Evolutionary conservation across 2,888 invertebrate genomes (phyloP).

Genomic region (Hipparchia semele): DNA sequence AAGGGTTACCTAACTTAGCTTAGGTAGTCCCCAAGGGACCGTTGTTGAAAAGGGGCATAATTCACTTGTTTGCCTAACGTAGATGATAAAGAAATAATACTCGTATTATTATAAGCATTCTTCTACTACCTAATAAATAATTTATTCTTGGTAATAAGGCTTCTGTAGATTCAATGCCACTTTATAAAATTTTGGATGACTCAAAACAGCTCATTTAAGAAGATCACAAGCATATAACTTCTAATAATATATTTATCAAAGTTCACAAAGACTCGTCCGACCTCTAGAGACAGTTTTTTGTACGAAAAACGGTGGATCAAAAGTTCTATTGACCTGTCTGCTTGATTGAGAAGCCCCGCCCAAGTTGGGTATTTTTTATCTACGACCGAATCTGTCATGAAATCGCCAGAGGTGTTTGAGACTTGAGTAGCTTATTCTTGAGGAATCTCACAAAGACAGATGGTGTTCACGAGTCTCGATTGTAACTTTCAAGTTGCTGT

Average conservation of each 20-base stretch:
- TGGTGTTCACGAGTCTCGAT: too few species aligned
- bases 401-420: conserved; percentile 8
- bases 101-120: too few species aligned
- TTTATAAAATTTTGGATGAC: not conserved
- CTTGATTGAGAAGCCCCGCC: conserved; percentile 36
- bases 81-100: too few species aligned
- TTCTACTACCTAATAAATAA: too few species aligned
- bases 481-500: too few species aligned
- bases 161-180: too few species aligned
- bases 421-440: conserved; percentile 8
- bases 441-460: not conserved
- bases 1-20: too few species aligned
- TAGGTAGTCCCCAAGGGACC: too few species aligned
- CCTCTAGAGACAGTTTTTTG: conserved; percentile 18
- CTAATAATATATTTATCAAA: conserved; percentile 12
- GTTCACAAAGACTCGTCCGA: conserved; percentile 11
- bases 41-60: too few species aligned
- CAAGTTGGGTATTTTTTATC: conserved; percentile 29
- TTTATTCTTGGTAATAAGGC: too few species aligned
- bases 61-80: too few species aligned
- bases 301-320: conserved; percentile 22
- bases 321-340: conserved; percentile 35
- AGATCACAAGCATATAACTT: not conserved
- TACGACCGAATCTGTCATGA: conserved; percentile 23
- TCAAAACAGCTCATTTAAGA: conserved; percentile 5